Conservation (phyloP, 2,888 invertebrate genomes). For the Horisme vitalbata region DNA sequence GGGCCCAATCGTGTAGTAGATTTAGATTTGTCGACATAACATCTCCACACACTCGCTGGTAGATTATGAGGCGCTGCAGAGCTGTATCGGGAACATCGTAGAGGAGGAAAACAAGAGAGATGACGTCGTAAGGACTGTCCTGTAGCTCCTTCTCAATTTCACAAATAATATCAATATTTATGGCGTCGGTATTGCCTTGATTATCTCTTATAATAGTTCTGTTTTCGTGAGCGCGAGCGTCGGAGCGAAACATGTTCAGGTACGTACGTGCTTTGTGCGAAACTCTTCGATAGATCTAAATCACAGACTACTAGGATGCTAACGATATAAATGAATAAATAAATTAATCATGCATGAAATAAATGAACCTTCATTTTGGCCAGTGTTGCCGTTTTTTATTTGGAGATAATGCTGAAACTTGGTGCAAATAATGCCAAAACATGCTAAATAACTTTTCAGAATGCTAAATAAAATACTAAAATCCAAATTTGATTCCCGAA, state of each 20-base stretch:
- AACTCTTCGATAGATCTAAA: too few species aligned
- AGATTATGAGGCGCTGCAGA: slow-evolving; percentile 60
- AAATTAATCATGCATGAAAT: too few species aligned
- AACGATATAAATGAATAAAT: too few species aligned
- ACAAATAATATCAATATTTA: slow-evolving; percentile 56
- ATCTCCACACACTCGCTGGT: slow-evolving; percentile 59
- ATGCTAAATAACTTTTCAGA: too few species aligned
- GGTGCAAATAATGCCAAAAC: too few species aligned
- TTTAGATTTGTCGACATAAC: slow-evolving; percentile 49
- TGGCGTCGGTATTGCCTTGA: slow-evolving; percentile 45
- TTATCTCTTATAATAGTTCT: slow-evolving; percentile 30
- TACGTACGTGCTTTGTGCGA: too few species aligned
- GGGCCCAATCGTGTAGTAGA: slow-evolving; percentile 67
- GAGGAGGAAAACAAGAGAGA: slow-evolving; percentile 68
- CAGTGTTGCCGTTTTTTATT: too few species aligned
- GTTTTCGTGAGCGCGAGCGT: slow-evolving; percentile 41
- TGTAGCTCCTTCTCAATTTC: slow-evolving; percentile 65
- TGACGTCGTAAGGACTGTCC: slow-evolving; percentile 57
- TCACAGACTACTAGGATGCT: too few species aligned
- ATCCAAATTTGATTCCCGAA: too few species aligned
- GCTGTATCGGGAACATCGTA: slow-evolving; percentile 71
- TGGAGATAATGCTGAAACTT: too few species aligned
- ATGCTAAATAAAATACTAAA: too few species aligned
- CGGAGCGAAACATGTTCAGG: slow-evolving; percentile 48
- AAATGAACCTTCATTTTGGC: too few species aligned